Percentiles rank a stretch among this genome's conserved stretches.
Conservation (phyloP, 2,797 vertebrate genomes). For the Gila robusta region DNA sequence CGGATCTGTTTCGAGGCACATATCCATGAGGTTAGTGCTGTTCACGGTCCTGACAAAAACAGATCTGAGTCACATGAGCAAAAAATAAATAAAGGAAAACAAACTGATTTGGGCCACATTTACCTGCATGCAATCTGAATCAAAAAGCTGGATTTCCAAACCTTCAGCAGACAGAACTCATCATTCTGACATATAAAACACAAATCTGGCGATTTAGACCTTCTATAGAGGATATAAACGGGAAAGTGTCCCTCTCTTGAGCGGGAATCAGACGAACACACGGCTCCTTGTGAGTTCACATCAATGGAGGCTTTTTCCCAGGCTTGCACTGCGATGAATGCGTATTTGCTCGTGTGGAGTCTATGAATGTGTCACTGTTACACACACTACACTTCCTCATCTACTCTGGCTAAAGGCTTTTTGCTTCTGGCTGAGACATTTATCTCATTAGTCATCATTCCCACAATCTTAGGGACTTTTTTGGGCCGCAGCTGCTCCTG, state of each 20-base stretch:
- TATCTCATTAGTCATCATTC: slow-evolving; percentile 42
- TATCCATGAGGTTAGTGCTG: too few relatives aligned
- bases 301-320: slow-evolving; percentile 62
- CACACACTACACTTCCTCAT: slow-evolving; percentile 10
- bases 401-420: neutral
- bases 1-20: too few relatives aligned
- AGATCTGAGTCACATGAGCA: too few relatives aligned
- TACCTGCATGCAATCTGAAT: neutral
- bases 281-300: slow-evolving; percentile 57
- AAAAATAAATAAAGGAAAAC: too few relatives aligned
- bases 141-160: neutral
- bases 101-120: too few relatives aligned
- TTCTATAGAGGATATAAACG: neutral
- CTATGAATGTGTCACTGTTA: slow-evolving; percentile 50
- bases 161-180: neutral
- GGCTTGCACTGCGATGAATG: slow-evolving; percentile 36
- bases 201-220: slow-evolving; percentile 17
- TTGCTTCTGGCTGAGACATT: neutral
- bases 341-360: slow-evolving; percentile 52
- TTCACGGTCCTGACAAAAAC: too few relatives aligned
- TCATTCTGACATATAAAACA: neutral
- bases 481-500: slow-evolving; percentile 26
- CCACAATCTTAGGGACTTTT: slow-evolving; percentile 31
- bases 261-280: slow-evolving; percentile 50
- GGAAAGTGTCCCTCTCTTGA: neutral